phyloP scores from a whole-genome alignment of 2,113 vertebrate genomes.

The Otolemur garnettii region DNA sequence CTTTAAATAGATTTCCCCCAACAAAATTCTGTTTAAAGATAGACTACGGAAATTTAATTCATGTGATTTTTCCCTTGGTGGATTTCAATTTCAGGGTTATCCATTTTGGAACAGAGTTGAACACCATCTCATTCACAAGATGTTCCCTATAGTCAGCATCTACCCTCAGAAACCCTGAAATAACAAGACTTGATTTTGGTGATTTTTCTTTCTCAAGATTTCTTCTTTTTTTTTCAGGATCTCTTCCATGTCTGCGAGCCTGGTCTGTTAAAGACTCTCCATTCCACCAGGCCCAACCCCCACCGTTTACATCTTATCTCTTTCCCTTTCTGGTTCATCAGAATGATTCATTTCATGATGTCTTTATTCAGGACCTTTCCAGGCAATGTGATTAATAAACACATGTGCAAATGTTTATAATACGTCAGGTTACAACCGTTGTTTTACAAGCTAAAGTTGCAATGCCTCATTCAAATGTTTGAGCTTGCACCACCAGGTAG shows the following conservation, averaged over 20 bases:
- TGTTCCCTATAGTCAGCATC: constrained; percentile 47
- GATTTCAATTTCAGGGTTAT: constrained; percentile 72
- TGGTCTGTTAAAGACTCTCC: neutral
- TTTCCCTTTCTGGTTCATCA: neutral
- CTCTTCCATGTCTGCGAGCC: neutral
- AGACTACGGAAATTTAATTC: constrained; percentile 73
- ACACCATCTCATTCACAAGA: constrained; percentile 66
- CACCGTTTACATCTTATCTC: neutral
- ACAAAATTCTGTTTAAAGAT: constrained; percentile 83
- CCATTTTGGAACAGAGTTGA: constrained; percentile 71
- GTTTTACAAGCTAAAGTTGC: constrained; percentile 30
- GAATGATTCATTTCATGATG: neutral
- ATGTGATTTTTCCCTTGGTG: constrained; percentile 74
- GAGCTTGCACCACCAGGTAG: neutral
- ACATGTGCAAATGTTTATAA: constrained; percentile 22
- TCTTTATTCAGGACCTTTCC: neutral
- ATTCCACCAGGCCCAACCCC: neutral
- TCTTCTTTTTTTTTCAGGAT: neutral
- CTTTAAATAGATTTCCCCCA: constrained; percentile 83
- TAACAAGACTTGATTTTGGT: constrained; percentile 9
- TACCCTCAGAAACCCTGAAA: constrained; percentile 48
- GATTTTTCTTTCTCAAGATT: neutral
- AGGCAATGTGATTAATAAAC: neutral
- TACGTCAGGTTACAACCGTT: neutral
- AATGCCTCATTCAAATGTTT: constrained; percentile 4